Percentiles rank a stretch among this genome's conserved stretches.
Evolutionary conservation across 37 sponge, comb jelly and placozoan genomes (phyloP).

Genomic region (Diacarnus erythraeanus): DNA sequence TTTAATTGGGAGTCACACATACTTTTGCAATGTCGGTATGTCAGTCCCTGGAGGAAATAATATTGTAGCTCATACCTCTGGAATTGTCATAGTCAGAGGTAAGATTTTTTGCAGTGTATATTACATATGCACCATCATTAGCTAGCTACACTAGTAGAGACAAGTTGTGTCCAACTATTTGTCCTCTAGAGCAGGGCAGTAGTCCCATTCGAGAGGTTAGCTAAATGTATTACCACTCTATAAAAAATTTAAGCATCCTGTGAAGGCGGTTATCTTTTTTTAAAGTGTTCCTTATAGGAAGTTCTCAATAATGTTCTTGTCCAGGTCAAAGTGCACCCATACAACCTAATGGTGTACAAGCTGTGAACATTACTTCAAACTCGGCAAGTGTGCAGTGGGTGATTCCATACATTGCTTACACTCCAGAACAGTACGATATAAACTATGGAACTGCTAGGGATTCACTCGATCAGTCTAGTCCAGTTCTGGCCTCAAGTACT

Average conservation of each 20-base stretch:
- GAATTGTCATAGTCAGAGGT: neutral
- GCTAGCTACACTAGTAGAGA: no score
- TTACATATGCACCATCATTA: no score
- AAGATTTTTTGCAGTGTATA: neutral
- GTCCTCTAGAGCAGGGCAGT: no score
- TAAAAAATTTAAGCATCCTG: neutral
- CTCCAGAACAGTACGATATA: conserved; percentile 21
- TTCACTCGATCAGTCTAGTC: neutral
- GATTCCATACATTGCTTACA: conserved; percentile 5
- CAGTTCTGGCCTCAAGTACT: neutral
- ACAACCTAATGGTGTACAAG: conserved; percentile 3
- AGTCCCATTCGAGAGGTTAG: no score
- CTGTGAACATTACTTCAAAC: conserved; percentile 7
- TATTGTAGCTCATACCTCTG: neutral
- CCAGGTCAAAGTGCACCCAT: conserved; percentile 3
- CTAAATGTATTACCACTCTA: no score
- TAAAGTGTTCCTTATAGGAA: neutral
- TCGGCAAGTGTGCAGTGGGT: conserved; percentile 22
- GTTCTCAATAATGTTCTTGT: neutral
- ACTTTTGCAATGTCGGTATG: conserved; percentile 13
- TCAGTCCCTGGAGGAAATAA: conserved; percentile 10
- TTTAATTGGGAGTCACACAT: neutral
- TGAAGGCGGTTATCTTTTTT: neutral
- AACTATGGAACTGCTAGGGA: conserved; percentile 18
- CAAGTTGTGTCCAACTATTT: no score